Conservation (phyloP, 1,140 invertebrate genomes). For the Hormaphis cornu region DNA sequence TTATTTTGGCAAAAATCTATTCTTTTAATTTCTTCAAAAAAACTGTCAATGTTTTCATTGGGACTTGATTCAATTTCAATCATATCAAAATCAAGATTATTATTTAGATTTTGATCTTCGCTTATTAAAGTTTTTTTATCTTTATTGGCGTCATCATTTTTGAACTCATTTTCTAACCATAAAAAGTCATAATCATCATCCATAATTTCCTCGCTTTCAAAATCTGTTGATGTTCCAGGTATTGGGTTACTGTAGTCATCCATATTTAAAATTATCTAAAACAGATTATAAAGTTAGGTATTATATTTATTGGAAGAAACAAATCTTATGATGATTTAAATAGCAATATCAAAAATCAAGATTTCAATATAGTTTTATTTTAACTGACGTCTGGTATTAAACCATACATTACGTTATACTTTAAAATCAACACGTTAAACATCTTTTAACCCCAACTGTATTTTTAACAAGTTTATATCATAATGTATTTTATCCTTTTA, state of each 20-base stretch:
- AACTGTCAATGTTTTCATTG: neutral
- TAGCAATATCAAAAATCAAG: no score
- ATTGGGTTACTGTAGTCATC: slow-evolving; percentile 13
- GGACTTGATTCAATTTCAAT: neutral
- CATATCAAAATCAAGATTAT: neutral
- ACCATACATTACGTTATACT: no score
- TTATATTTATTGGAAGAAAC: no score
- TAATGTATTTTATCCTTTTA: no score
- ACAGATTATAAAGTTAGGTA: neutral
- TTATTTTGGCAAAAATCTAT: slow-evolving; percentile 8
- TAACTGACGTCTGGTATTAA: no score
- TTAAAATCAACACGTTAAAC: no score
- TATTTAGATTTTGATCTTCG: neutral
- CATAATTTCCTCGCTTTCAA: neutral
- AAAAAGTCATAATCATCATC: neutral
- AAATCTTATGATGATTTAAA: no score
- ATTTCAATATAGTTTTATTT: no score
- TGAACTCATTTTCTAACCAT: slow-evolving; percentile 19
- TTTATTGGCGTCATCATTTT: neutral
- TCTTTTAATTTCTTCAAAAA: slow-evolving; percentile 14
- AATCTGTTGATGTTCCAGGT: neutral
- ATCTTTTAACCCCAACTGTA: no score
- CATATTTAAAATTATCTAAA: neutral
- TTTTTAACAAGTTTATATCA: no score
- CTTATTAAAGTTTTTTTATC: neutral